A percentile compares a stretch with the other conserved stretches of the same genome.
These are phyloP conservation scores for Mugil cephalus DNA, from an alignment of 2,113 vertebrate genomes.

Conservation along the genomic window DNA sequence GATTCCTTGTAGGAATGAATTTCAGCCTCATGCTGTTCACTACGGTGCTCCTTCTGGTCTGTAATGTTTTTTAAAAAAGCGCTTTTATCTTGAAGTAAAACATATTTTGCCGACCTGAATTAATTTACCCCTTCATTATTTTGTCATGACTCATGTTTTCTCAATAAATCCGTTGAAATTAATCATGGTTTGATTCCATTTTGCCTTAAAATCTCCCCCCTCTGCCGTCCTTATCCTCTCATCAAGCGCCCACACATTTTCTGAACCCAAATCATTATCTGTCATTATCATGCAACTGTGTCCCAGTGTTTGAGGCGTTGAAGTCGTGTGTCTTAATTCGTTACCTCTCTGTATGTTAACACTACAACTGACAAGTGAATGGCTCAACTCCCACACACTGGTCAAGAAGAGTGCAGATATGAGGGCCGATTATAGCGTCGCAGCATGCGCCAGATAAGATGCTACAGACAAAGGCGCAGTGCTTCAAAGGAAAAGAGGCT, in stretches of 20 bases:
- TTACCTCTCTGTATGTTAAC: constrained; percentile 18
- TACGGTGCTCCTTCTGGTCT: neutral
- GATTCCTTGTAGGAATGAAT: constrained; percentile 32
- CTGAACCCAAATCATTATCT: neutral
- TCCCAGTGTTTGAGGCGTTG: constrained; percentile 5
- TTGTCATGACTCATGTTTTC: neutral
- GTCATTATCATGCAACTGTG: neutral
- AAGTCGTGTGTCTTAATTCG: constrained; percentile 21
- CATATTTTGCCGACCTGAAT: too few relatives aligned
- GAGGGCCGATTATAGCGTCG: constrained; percentile 43
- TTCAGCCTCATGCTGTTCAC: neutral
- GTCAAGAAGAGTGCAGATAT: constrained; percentile 42
- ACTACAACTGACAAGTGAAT: constrained; percentile 26
- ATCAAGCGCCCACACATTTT: neutral
- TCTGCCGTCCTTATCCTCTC: too few relatives aligned
- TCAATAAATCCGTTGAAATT: neutral
- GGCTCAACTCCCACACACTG: constrained; percentile 47
- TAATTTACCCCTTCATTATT: too few relatives aligned
- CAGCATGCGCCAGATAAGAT: constrained; percentile 31
- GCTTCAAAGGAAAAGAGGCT: constrained; percentile 11
- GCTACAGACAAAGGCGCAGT: neutral
- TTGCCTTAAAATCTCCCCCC: neutral
- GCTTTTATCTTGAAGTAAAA: neutral
- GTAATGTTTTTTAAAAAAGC: neutral
- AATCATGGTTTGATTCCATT: neutral